These are phyloP conservation scores for Parascotia fuliginaria DNA, from an alignment of 2,888 invertebrate species.

Conservation along the genomic window DNA sequence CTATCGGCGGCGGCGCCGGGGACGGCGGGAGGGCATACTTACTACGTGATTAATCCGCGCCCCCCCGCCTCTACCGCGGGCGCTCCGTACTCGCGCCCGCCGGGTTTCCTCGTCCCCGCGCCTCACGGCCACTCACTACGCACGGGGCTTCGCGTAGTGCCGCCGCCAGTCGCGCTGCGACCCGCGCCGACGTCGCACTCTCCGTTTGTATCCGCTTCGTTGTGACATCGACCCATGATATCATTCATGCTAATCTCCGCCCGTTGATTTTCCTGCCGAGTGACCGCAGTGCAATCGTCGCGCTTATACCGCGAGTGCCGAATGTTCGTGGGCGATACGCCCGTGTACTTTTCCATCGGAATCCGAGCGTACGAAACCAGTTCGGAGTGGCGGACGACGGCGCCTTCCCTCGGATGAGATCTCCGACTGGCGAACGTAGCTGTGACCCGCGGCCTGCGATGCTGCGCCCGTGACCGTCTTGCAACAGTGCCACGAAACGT, in stretches of 20 bases:
- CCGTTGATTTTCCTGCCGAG: slow-evolving; percentile 79
- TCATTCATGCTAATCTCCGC: slow-evolving; percentile 81
- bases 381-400: slow-evolving; percentile 69
- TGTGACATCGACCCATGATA: slow-evolving; percentile 64
- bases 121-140: slow-evolving; percentile 86
- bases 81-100: slow-evolving; percentile 69
- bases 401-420: slow-evolving; percentile 73
- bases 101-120: slow-evolving; percentile 86
- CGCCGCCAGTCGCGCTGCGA: slow-evolving; percentile 82
- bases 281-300: slow-evolving; percentile 73
- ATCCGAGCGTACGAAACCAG: slow-evolving; percentile 71
- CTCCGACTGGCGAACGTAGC: slow-evolving; percentile 65
- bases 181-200: slow-evolving; percentile 78
- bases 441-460: slow-evolving; percentile 79
- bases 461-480: slow-evolving; percentile 84
- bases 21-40: slow-evolving; percentile 77
- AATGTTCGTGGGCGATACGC: slow-evolving; percentile 75
- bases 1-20: slow-evolving; percentile 59
- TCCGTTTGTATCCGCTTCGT: slow-evolving; percentile 43
- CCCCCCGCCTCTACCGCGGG: slow-evolving; percentile 57
- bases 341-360: slow-evolving; percentile 79
- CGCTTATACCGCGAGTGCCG: slow-evolving; percentile 77
- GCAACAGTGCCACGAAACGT: slow-evolving; percentile 84
- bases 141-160: slow-evolving; percentile 82
- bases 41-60: slow-evolving; percentile 84